These are phyloP conservation scores for Cyanistes caeruleus DNA, from an alignment of 2,113 vertebrate species.

Conservation along the genomic window DNA sequence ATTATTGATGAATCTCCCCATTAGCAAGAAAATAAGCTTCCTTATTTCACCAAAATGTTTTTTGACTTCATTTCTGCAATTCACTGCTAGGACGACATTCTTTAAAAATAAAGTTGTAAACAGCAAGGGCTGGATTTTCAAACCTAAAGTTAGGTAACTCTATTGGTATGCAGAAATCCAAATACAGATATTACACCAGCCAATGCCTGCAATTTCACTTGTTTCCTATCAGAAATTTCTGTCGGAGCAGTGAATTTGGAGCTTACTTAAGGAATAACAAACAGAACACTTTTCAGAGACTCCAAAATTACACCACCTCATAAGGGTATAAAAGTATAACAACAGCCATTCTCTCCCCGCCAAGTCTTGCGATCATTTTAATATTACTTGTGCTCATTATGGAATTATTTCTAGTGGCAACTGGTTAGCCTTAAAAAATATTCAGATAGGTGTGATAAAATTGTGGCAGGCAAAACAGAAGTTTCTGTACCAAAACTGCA, in stretches of 20 bases:
- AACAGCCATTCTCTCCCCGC: rapidly evolving
- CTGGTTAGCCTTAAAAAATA: background rate
- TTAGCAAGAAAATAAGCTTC: background rate
- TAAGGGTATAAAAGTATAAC: background rate
- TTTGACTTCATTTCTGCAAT: background rate
- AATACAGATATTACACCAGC: slow-evolving; percentile 1
- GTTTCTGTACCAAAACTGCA: background rate
- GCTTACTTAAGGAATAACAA: background rate
- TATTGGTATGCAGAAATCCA: slow-evolving; percentile 9
- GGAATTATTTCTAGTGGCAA: background rate
- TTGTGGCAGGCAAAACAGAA: background rate
- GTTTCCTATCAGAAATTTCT: background rate
- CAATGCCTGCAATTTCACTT: background rate
- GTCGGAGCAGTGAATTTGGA: background rate
- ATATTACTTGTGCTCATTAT: background rate
- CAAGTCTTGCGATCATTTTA: background rate
- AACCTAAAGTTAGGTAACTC: background rate
- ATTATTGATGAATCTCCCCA: background rate
- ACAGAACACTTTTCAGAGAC: background rate
- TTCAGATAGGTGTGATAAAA: background rate
- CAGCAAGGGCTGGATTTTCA: background rate
- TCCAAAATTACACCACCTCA: background rate
- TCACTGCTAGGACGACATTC: background rate
- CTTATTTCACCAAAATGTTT: background rate
- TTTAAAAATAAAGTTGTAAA: background rate